Base-by-base conservation (phyloP, 2,797 vertebrate species). In the Oreochromis mossambicus region DNA sequence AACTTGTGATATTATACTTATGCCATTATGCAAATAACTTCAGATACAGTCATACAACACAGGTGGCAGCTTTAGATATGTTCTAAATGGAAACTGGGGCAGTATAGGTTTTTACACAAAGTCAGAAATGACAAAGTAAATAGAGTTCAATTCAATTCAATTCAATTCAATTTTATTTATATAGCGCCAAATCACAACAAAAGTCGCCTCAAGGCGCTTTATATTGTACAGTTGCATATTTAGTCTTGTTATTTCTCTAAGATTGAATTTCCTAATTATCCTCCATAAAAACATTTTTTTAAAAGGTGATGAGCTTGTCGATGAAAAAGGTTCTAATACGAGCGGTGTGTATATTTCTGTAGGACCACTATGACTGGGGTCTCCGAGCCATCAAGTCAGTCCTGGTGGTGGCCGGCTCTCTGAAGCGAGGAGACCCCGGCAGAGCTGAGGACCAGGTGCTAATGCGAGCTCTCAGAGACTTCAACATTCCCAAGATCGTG, bases 311-410 rank as follows among this genome's bases (percentile, higher is more conserved):
- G 12, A 41, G n/a, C 14, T 14, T 8, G 34, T 21, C 4, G 2
- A 21, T 66, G 7, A 29, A 48, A 19, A 7, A 19, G 6, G 10
- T 29, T 75, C 15, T 75, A n/a, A 50, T 50, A 7, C 19, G 24
- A 5, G 43, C 1, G 10, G 6, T 19, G 13, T 75, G 26, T 4
- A 19, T 75, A 32, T 50, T 50, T 26, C 43, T 48, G 10, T 54
- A 94, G 95, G 94, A 94, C 86, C 98, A 99, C 95, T 99, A 99
- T 0, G 98, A 99, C 94, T 99, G 99, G 99, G 99, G 99, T 3
- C 94, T 99, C 46, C 90, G 99, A 50, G 98, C 99, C 68, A 98
- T 99, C 91, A 99, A 99, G 92, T 99, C 98, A 0, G 98, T 99
- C 8, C 95, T 99, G 46, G 98, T 99, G 86, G 97, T 99, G 2